Percentiles rank a stretch among this genome's conserved stretches.
Conservation (phyloP, 1,140 invertebrate genomes). For the Panagrolaimus sp. region DNA sequence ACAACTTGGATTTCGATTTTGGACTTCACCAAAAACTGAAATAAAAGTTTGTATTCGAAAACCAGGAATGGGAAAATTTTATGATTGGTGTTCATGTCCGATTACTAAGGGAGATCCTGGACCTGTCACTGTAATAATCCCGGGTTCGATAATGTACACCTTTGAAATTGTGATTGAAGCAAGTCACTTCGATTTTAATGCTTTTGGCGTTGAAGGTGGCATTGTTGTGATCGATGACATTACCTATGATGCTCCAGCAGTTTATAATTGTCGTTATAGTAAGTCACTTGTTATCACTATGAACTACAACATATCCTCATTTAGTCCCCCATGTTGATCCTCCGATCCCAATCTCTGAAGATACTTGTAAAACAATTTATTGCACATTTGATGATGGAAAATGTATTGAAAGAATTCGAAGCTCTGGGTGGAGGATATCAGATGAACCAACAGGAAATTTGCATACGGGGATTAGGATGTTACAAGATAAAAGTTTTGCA, state of each 20-base stretch:
- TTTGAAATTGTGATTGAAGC: slow-evolving; percentile 49
- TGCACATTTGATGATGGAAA: slow-evolving; percentile 35
- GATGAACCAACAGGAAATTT: slow-evolving; percentile 33
- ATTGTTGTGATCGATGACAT: slow-evolving; percentile 46
- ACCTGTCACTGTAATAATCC: slow-evolving; percentile 37
- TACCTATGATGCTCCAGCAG: slow-evolving; percentile 37
- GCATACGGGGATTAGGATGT: slow-evolving; percentile 33
- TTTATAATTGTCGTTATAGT: slow-evolving; percentile 48
- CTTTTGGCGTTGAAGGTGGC: slow-evolving; percentile 44
- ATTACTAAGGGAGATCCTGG: slow-evolving; percentile 45
- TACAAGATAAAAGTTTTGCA: slow-evolving; percentile 32
- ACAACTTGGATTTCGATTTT: slow-evolving; percentile 38
- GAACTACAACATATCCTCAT: neutral
- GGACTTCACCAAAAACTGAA: slow-evolving; percentile 36
- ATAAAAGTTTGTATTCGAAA: slow-evolving; percentile 40
- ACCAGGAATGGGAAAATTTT: slow-evolving; percentile 32
- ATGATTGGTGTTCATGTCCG: slow-evolving; percentile 38
- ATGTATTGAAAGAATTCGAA: slow-evolving; percentile 33
- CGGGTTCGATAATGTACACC: neutral
- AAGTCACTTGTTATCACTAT: slow-evolving; percentile 19
- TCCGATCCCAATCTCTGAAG: slow-evolving; percentile 28
- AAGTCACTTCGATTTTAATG: slow-evolving; percentile 39
- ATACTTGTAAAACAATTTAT: slow-evolving; percentile 30
- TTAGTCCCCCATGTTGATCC: slow-evolving; percentile 39
- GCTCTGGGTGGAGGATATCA: slow-evolving; percentile 31